These are phyloP conservation scores for Drosophila varians DNA, from an alignment of 1,140 invertebrate genomes.

Conservation along the genomic window DNA sequence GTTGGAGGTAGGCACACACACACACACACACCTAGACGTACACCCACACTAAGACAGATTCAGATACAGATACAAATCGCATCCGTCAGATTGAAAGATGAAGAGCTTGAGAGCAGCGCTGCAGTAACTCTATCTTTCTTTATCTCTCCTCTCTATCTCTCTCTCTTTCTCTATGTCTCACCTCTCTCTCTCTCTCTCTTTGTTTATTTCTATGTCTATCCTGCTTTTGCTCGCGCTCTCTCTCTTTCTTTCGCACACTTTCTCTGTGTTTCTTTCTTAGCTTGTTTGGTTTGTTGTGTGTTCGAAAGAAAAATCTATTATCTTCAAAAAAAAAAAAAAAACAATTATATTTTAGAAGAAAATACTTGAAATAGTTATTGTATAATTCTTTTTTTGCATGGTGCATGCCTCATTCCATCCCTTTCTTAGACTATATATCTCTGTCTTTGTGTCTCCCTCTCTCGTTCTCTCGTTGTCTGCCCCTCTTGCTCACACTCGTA, in stretches of 20 bases:
- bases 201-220: slow-evolving; percentile 20
- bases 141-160: slow-evolving; percentile 21
- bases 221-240: slow-evolving; percentile 24
- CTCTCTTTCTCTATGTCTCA: slow-evolving; percentile 31
- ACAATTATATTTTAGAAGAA: background rate
- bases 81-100: slow-evolving; percentile 35
- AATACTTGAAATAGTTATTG: slow-evolving; percentile 11
- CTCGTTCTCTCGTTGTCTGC: slow-evolving; percentile 10
- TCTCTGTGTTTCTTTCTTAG: slow-evolving; percentile 22
- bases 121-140: slow-evolving; percentile 37
- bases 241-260: slow-evolving; percentile 23
- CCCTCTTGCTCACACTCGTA: slow-evolving; percentile 4
- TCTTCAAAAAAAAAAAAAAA: no score
- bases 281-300: slow-evolving; percentile 42
- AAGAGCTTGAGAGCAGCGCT: slow-evolving; percentile 44
- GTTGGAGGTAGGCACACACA: slow-evolving; percentile 87
- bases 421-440: slow-evolving; percentile 11
- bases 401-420: slow-evolving; percentile 23
- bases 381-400: slow-evolving; percentile 18
- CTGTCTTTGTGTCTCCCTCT: slow-evolving; percentile 11
- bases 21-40: slow-evolving; percentile 4
- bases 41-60: slow-evolving; percentile 4
- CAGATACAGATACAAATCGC: slow-evolving; percentile 7
- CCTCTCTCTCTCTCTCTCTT: slow-evolving; percentile 21
- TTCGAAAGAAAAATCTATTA: background rate